These are phyloP conservation scores for Chondrilla cf. caribensis DNA, from an alignment of 37 sponge, comb jelly and placozoan species.

Conservation along the genomic window DNA sequence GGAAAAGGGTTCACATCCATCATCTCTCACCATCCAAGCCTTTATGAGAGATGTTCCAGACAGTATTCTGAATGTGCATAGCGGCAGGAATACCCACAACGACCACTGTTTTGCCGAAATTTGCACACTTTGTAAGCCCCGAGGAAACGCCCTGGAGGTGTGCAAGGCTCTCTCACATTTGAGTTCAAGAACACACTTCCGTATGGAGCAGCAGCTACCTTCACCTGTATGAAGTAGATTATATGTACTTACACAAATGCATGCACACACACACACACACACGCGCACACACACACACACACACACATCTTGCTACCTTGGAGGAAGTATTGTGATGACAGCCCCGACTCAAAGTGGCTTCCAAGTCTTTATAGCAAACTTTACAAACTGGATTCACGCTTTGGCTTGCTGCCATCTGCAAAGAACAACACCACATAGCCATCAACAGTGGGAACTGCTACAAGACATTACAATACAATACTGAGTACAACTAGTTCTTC, in stretches of 20 bases:
- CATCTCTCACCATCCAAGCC: not conserved
- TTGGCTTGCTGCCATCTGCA: not conserved
- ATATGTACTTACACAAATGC: too few species aligned
- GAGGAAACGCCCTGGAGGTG: not conserved
- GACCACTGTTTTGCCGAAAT: not conserved
- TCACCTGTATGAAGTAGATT: not conserved
- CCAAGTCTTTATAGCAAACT: not conserved
- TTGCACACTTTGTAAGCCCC: conserved; percentile 8
- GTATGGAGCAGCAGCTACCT: not conserved
- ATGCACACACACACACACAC: too few species aligned
- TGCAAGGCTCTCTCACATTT: not conserved
- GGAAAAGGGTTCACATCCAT: too few species aligned
- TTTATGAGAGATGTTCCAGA: not conserved
- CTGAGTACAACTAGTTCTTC: too few species aligned
- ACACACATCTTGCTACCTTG: too few species aligned
- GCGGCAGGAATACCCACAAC: not conserved
- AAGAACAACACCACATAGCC: too few species aligned
- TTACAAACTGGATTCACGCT: not conserved
- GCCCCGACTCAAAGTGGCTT: not conserved
- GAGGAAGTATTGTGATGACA: not conserved
- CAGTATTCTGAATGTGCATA: not conserved
- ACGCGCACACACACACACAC: too few species aligned
- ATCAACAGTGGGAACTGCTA: too few species aligned
- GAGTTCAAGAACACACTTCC: not conserved
- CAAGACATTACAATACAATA: too few species aligned